A percentile compares a stretch with the other conserved stretches of the same genome.
Conservation (phyloP, 1,140 invertebrate genomes). For the Drosophila busckii region DNA sequence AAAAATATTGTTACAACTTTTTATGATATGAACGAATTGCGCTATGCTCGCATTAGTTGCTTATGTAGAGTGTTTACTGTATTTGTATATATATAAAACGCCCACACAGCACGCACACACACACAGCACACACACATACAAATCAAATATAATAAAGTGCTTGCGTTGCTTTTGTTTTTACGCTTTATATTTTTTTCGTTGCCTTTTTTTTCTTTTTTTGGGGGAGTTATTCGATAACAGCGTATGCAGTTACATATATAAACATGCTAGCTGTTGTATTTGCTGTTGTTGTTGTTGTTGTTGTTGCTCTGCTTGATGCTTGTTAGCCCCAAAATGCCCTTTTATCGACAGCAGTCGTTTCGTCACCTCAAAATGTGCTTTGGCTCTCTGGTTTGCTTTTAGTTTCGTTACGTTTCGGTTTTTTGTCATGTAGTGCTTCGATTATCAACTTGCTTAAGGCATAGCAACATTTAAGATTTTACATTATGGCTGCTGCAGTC, state of each 20-base stretch:
- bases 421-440: conserved; percentile 10
- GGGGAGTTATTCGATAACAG: not conserved
- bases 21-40: too few species aligned
- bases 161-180: conserved; percentile 6
- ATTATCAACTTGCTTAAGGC: conserved; percentile 3
- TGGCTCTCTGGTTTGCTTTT: conserved; percentile 5
- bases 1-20: too few species aligned
- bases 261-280: not conserved
- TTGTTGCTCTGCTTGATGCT: conserved; percentile 5
- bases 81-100: too few species aligned
- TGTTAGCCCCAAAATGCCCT: conserved; percentile 25
- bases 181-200: not conserved
- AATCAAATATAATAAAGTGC: conserved; percentile 45
- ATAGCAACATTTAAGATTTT: too few species aligned
- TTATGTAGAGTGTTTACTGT: too few species aligned
- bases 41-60: too few species aligned
- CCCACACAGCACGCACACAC: conserved; percentile 29
- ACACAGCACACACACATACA: conserved; percentile 27
- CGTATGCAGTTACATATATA: too few species aligned
- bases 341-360: conserved; percentile 39
- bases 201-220: not conserved
- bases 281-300: conserved; percentile 4
- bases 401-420: not conserved
- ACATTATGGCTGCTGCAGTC: too few species aligned
- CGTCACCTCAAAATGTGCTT: conserved; percentile 25